Base-by-base conservation (phyloP, 2,113 vertebrate genomes). In the Hippocampus mohnikei region DNA sequence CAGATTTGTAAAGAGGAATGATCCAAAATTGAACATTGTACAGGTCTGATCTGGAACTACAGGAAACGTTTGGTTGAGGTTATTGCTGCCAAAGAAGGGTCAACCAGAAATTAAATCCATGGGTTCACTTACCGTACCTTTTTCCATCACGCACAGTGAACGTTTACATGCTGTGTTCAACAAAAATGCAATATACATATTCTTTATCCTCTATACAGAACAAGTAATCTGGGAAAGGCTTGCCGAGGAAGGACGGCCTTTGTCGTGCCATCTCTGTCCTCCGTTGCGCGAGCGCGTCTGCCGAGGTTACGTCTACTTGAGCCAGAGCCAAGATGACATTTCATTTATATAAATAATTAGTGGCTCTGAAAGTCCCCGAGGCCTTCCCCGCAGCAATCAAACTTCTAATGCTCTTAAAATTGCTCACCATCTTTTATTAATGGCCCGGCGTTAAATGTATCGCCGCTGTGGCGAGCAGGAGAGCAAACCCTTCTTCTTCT, bases 301-400 rank as follows among this genome's bases (percentile, higher is more conserved):
- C 84, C 42, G 83, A 85, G 84, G 84, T 89, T 89, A 85, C 69
- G 74, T 86, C 82, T 68, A 50, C 81, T 90, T 90, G 88, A 91
- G 90, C 88, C 88, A 91, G 88, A 91, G 79, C 83, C 74, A 88
- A 91, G 87, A 90, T 90, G 91, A 91, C 90, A 91, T 91, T 91
- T 91, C 90, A 91, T 90, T 91, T 88, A 85, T 91, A 92, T 90
- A 90, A 92, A 91, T 91, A 91, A 92, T 91, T 89, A 88, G 77
- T 90, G 84, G 13, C 69, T 85, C 85, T 87, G 88, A 85, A 89
- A 87, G 86, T 91, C 89, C 88, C 90, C 81, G 33, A 85, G 85
- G 91, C 88, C 81, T 87, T 84, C 84, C 88, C 89, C 18, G 71
- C 80, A 91, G 91, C 88, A 91, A 91, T 91, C 89, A 90, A 89